Percentiles rank a stretch among this genome's conserved stretches.
phyloP scores from a whole-genome alignment of 2,113 vertebrate species.

The Oncorhynchus tshawytscha region DNA sequence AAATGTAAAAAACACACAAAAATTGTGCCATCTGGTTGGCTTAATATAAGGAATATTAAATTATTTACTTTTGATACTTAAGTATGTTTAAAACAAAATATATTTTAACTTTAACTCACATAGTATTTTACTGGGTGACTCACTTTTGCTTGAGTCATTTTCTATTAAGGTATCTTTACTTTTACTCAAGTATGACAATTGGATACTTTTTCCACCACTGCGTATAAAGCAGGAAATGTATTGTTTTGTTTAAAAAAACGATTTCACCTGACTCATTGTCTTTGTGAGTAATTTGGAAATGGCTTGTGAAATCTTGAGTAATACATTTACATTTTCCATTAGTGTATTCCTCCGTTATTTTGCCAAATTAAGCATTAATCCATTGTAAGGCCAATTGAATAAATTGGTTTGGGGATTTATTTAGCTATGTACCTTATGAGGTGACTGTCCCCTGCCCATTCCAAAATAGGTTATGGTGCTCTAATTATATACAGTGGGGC shows the following conservation, averaged over 20 bases:
- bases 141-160: no score
- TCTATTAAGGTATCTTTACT: no score
- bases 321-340: constrained; percentile 42
- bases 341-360: constrained; percentile 51
- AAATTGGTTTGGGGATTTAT: constrained; percentile 52
- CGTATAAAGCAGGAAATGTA: neutral
- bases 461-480: constrained; percentile 59
- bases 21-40: no score
- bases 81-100: no score
- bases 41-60: no score
- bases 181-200: no score
- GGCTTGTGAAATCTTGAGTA: constrained; percentile 43
- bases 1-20: no score
- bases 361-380: constrained; percentile 44
- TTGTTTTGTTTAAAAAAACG: constrained; percentile 10
- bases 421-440: constrained; percentile 52
- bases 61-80: no score
- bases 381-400: constrained; percentile 46
- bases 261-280: constrained; percentile 25
- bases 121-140: no score
- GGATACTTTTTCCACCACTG: no score
- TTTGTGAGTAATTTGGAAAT: constrained; percentile 43
- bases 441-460: constrained; percentile 59
- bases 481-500: constrained; percentile 60
- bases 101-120: no score